These are phyloP conservation scores for Lasioglossum calceatum DNA, from an alignment of 2,888 invertebrate species.

Conservation along the genomic window DNA sequence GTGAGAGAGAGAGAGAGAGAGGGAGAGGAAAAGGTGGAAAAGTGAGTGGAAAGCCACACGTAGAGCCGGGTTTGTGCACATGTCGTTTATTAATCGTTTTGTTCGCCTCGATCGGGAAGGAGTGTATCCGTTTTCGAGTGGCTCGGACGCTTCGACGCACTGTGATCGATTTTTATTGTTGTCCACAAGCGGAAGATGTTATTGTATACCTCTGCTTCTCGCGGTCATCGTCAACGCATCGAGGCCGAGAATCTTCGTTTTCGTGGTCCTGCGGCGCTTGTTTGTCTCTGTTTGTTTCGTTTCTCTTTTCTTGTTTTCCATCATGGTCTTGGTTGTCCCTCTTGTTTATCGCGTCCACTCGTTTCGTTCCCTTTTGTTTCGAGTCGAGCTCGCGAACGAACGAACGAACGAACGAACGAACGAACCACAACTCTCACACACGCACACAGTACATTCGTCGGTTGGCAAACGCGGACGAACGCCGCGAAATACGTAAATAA, in stretches of 20 bases:
- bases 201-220: constrained; percentile 33
- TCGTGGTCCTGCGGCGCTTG: not conserved
- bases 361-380: not conserved
- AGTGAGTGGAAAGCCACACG: constrained; percentile 25
- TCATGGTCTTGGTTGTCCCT: not conserved
- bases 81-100: constrained; percentile 24
- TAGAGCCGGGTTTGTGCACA: constrained; percentile 69
- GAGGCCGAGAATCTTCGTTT: not conserved
- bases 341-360: not conserved
- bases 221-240: constrained; percentile 6
- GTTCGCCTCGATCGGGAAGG: not conserved
- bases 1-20: not conserved
- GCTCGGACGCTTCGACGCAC: constrained; percentile 45
- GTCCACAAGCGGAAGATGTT: not conserved
- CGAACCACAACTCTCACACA: not conserved
- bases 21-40: not conserved
- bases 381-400: constrained; percentile 26
- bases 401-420: not conserved
- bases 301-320: not conserved
- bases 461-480: constrained; percentile 3
- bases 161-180: constrained; percentile 58
- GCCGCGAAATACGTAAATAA: constrained; percentile 1
- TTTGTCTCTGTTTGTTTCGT: constrained; percentile 26
- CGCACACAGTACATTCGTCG: not conserved
- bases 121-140: constrained; percentile 28